Evolutionary conservation across 2,797 vertebrate genomes (phyloP).

Genomic region (Cetoscarus ocellatus): DNA sequence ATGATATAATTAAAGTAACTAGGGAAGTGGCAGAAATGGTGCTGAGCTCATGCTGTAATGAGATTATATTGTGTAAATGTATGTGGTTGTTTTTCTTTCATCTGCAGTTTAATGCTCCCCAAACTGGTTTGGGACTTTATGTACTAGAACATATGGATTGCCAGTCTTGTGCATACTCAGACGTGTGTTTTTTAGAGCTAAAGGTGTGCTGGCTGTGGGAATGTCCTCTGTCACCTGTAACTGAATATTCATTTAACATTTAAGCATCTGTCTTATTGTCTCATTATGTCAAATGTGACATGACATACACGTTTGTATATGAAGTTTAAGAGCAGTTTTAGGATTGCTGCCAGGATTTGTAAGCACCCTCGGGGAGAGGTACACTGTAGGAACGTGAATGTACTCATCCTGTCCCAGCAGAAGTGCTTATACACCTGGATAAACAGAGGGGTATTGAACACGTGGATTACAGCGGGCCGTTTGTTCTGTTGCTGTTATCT

Average conservation of each 20-base stretch:
- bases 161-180: neutral
- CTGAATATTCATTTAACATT: neutral
- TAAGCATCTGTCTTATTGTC: neutral
- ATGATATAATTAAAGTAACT: neutral
- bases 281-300: neutral
- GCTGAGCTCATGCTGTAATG: neutral
- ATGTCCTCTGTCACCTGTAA: neutral
- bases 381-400: neutral
- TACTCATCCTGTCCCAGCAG: neutral
- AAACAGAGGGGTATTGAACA: neutral
- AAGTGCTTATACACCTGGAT: neutral
- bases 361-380: neutral
- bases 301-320: constrained; percentile 1
- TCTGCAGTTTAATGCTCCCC: neutral
- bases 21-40: neutral
- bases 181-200: neutral
- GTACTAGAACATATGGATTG: neutral
- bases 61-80: too few relatives aligned
- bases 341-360: neutral
- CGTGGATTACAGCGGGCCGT: neutral
- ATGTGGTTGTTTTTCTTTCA: neutral
- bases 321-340: neutral
- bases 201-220: neutral
- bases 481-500: neutral
- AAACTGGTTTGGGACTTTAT: neutral